Conservation (phyloP, 2,113 vertebrate species). For the Mesitornis unicolor region DNA sequence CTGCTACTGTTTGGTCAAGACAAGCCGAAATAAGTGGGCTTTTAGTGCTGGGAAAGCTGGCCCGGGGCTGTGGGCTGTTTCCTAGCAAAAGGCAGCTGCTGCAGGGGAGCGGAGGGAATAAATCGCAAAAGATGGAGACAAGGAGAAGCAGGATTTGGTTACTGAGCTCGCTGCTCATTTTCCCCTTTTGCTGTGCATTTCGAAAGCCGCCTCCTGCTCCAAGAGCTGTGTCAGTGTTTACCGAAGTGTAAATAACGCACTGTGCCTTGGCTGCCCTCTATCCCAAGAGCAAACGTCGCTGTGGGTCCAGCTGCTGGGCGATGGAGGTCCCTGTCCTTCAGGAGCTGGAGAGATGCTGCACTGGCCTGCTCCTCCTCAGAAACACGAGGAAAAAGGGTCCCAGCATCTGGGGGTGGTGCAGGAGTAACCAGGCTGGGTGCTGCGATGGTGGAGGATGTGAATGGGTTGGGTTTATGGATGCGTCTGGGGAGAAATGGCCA, state of each 20-base stretch:
- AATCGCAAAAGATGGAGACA: neutral
- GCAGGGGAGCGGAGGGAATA: neutral
- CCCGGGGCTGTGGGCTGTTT: neutral
- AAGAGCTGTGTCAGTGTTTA: neutral
- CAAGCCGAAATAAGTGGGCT: neutral
- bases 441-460: neutral
- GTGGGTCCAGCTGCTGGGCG: neutral
- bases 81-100: neutral
- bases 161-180: fast-evolving
- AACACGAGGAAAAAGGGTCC: neutral
- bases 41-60: neutral
- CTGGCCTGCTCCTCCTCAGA: neutral
- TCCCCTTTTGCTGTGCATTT: neutral
- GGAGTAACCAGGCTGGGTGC: neutral
- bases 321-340: fast-evolving
- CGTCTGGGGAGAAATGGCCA: neutral
- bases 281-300: fast-evolving
- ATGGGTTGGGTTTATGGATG: neutral
- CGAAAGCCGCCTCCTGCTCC: neutral
- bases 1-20: neutral
- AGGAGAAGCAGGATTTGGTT: neutral
- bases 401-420: neutral
- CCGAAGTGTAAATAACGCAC: neutral
- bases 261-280: neutral
- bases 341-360: neutral